A percentile compares a stretch with the other conserved stretches of the same genome.
Conservation (phyloP, 2,888 invertebrate genomes). For the Chaitophorus viminalis region DNA sequence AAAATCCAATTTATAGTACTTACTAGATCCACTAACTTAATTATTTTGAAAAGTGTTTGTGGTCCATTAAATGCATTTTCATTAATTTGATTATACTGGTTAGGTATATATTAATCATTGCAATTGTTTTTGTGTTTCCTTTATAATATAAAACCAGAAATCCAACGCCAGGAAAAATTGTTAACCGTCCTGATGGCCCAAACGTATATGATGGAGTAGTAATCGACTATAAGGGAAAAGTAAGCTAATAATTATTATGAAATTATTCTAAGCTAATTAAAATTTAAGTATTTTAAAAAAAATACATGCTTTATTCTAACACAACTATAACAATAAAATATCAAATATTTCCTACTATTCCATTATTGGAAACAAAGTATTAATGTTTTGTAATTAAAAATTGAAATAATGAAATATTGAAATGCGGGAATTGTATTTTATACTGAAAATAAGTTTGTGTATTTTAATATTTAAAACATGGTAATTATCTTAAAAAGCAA, state of each 20-base stretch:
- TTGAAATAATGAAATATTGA: too few species aligned
- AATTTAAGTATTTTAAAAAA: background rate
- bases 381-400: too few species aligned
- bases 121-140: background rate
- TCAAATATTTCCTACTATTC: too few species aligned
- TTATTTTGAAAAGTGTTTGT: background rate
- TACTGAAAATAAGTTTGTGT: too few species aligned
- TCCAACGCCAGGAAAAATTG: conserved; percentile 71
- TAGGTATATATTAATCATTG: background rate
- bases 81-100: background rate
- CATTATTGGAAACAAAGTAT: too few species aligned
- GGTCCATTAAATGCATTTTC: background rate
- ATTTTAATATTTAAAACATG: too few species aligned
- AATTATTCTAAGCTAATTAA: background rate
- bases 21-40: background rate
- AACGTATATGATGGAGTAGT: conserved; percentile 72
- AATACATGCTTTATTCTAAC: too few species aligned
- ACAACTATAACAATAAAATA: too few species aligned
- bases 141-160: conserved; percentile 66
- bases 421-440: too few species aligned
- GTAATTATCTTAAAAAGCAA: too few species aligned
- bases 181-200: conserved; percentile 71
- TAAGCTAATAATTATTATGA: conserved; percentile 65
- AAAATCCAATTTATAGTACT: background rate
- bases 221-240: conserved; percentile 71